Evolutionary conservation across 2,113 vertebrate species (phyloP).

Genomic region (Galeopterus variegatus): DNA sequence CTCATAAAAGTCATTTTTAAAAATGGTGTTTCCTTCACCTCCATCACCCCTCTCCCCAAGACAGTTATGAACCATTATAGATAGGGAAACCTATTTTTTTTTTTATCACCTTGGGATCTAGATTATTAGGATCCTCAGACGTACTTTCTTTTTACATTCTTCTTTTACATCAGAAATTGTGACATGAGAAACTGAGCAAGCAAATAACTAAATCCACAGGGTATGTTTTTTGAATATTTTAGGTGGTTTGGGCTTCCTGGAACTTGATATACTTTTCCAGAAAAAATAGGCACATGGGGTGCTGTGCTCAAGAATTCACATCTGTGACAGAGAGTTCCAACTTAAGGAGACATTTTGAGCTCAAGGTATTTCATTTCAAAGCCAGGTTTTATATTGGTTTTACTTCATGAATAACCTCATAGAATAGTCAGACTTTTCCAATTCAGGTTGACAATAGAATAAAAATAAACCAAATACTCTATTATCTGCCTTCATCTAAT

Average conservation of each 20-base stretch:
- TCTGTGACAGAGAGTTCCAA: not conserved
- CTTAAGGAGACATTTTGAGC: not conserved
- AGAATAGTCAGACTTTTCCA: conserved; percentile 41
- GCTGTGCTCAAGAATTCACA: not conserved
- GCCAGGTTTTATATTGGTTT: not conserved
- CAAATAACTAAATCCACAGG: not conserved
- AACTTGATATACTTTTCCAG: not conserved
- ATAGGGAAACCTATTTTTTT: not conserved
- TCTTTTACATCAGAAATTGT: conserved; percentile 7
- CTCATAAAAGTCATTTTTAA: conserved; percentile 30
- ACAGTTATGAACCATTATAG: not conserved
- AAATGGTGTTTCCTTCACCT: not conserved
- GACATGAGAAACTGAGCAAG: not conserved
- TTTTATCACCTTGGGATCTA: conserved; percentile 3
- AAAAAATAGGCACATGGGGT: not conserved
- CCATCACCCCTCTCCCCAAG: not conserved
- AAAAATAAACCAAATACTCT: not conserved
- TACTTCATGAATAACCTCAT: conserved; percentile 51
- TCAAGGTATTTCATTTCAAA: conserved; percentile 15
- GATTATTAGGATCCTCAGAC: not conserved
- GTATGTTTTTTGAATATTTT: not conserved
- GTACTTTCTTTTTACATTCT: conserved; percentile 19
- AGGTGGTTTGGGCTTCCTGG: not conserved
- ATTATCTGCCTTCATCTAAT: conserved; percentile 25
- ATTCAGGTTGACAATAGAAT: conserved; percentile 16